Percentiles rank a stretch among this genome's conserved stretches.
These are phyloP conservation scores for Dendrocopos noguchii DNA, from an alignment of 2,113 vertebrate species.

Conservation along the genomic window DNA sequence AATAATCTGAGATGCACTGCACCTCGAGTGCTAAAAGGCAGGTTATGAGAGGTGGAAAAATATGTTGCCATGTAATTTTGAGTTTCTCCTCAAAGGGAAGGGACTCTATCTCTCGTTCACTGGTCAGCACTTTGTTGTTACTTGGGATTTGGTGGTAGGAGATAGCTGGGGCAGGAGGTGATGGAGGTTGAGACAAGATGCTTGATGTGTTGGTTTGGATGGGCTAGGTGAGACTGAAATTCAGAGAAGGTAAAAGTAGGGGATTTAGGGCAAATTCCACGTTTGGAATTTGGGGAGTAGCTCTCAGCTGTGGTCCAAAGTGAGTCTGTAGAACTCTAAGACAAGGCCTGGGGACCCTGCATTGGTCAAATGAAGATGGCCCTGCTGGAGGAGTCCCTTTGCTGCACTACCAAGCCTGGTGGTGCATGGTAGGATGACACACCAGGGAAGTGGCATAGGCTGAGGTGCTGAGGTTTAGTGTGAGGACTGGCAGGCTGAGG, in stretches of 20 bases:
- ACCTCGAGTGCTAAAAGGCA: background rate
- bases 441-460: background rate
- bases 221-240: background rate
- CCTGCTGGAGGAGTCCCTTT: background rate
- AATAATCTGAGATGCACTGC: background rate
- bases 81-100: background rate
- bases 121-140: background rate
- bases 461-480: accelerated
- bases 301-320: background rate
- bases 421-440: background rate
- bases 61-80: background rate
- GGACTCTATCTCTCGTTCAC: background rate
- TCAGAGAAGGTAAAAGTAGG: background rate
- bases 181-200: background rate
- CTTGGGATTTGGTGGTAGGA: background rate
- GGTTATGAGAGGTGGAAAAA: background rate
- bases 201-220: background rate
- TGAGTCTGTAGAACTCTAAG: background rate
- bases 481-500: background rate
- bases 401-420: background rate
- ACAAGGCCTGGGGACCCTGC: background rate
- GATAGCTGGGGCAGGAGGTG: background rate
- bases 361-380: background rate
- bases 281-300: background rate
- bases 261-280: background rate